Conservation (phyloP, 2,113 vertebrate genomes). For the Bagarius yarrelli region DNA sequence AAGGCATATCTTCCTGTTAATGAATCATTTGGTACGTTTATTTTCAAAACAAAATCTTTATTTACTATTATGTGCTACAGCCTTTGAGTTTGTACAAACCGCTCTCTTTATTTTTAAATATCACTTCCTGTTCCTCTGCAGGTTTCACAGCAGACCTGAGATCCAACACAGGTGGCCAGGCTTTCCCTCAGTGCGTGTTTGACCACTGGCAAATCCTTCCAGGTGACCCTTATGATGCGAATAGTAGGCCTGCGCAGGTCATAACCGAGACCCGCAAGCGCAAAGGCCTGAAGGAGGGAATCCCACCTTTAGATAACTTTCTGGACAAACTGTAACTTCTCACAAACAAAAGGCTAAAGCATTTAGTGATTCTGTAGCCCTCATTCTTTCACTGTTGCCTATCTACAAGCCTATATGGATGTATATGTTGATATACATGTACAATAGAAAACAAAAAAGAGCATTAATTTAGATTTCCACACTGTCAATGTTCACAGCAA, state of each 20-base stretch:
- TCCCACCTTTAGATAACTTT: constrained; percentile 59
- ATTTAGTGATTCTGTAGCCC: constrained; percentile 33
- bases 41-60: not conserved
- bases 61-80: not conserved
- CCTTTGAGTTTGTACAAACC: not conserved
- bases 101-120: not conserved
- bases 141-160: constrained; percentile 59
- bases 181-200: constrained; percentile 62
- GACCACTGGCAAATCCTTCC: constrained; percentile 64
- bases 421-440: constrained; percentile 23
- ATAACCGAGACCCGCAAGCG: constrained; percentile 55
- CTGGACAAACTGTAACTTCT: constrained; percentile 55
- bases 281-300: constrained; percentile 62
- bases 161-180: constrained; percentile 60
- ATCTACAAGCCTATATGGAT: not conserved
- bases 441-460: constrained; percentile 22
- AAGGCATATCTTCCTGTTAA: constrained; percentile 66
- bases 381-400: constrained; percentile 32
- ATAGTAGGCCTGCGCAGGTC: constrained; percentile 51
- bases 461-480: constrained; percentile 31
- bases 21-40: constrained; percentile 65
- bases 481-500: constrained; percentile 36
- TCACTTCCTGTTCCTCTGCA: constrained; percentile 32
- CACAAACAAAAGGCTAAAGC: not conserved
- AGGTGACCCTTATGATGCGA: constrained; percentile 54